Evolutionary conservation across 1,140 invertebrate species (phyloP).

Genomic region (Lasaia peninsularis): DNA sequence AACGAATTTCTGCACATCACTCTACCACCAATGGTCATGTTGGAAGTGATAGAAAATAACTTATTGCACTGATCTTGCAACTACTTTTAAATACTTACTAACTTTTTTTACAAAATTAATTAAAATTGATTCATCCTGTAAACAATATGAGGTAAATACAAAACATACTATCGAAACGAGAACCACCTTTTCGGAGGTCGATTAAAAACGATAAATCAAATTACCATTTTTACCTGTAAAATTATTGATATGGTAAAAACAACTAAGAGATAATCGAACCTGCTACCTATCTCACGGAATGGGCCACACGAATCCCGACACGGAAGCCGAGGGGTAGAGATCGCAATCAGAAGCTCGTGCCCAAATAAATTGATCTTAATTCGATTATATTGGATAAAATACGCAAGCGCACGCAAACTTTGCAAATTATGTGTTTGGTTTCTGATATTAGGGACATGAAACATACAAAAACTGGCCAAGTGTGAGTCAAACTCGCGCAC

Average conservation of each 20-base stretch:
- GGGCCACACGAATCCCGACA: slow-evolving; percentile 33
- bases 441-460: not conserved
- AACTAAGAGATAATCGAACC: slow-evolving; percentile 3
- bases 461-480: too few relatives aligned
- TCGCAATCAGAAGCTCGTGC: slow-evolving; percentile 38
- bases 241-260: not conserved
- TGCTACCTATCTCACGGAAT: slow-evolving; percentile 8
- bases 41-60: too few relatives aligned
- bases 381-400: slow-evolving; percentile 31
- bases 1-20: too few relatives aligned
- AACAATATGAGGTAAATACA: too few relatives aligned
- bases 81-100: too few relatives aligned
- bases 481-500: too few relatives aligned
- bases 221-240: not conserved
- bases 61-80: too few relatives aligned
- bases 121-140: too few relatives aligned
- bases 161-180: too few relatives aligned
- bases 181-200: too few relatives aligned
- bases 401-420: slow-evolving; percentile 24
- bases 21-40: too few relatives aligned
- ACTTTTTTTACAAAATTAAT: too few relatives aligned
- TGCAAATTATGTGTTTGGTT: slow-evolving; percentile 12
- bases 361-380: slow-evolving; percentile 31
- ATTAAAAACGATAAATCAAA: not conserved
- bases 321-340: slow-evolving; percentile 33